Evolutionary conservation across 64 coral and sea anemone species (phyloP).

Genomic region (Astreopora myriophthalma): DNA sequence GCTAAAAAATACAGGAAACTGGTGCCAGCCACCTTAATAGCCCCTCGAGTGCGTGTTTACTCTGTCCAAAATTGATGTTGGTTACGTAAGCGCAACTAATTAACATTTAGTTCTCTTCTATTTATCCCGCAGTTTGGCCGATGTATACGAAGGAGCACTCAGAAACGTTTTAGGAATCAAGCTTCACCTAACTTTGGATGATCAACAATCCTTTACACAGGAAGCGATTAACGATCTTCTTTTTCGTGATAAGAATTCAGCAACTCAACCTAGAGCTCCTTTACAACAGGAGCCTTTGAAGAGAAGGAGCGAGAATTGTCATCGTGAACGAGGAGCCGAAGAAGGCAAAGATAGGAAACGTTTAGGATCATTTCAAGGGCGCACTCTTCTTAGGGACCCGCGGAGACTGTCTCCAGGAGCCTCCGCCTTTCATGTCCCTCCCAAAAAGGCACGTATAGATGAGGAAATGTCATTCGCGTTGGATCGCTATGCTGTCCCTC

Average conservation of each 20-base stretch:
- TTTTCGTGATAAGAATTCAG: constrained; percentile 24
- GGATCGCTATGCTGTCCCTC: constrained; percentile 33
- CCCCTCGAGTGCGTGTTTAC: too few relatives aligned
- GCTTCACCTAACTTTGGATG: constrained; percentile 54
- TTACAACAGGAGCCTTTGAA: constrained; percentile 35
- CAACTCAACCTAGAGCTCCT: background rate
- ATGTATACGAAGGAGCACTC: constrained; percentile 72
- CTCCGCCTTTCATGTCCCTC: constrained; percentile 68
- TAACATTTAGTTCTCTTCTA: background rate
- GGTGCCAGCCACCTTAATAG: too few relatives aligned
- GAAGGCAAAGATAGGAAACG: constrained; percentile 41
- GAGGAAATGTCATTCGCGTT: background rate
- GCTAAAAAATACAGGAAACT: too few relatives aligned
- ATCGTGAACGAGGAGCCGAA: background rate
- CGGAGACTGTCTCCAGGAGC: constrained; percentile 9
- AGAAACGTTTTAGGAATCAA: constrained; percentile 60
- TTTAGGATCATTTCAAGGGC: constrained; percentile 34
- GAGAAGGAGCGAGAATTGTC: constrained; percentile 32
- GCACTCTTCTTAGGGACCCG: constrained; percentile 34
- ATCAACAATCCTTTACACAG: constrained; percentile 45
- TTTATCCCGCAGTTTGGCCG: constrained; percentile 46
- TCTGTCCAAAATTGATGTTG: too few relatives aligned
- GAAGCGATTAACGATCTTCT: constrained; percentile 48
- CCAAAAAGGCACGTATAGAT: constrained; percentile 56
- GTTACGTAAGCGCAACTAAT: background rate